Evolutionary conservation across 1,140 invertebrate species (phyloP), one percentile per base, ranked within the genome.

Genomic region (Capitella teleta): DNA sequence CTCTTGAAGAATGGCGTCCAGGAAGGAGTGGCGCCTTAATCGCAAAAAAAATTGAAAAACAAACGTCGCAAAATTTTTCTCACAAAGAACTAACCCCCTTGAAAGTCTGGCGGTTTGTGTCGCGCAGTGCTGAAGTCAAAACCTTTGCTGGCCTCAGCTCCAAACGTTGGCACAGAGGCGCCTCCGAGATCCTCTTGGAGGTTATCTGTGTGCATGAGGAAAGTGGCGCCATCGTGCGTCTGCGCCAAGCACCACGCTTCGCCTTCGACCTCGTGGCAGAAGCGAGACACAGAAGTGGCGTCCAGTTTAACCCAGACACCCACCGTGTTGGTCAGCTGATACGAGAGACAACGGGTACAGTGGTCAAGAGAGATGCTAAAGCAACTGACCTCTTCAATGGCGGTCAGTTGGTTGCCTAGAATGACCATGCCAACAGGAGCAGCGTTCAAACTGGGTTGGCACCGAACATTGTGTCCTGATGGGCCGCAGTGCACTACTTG

Each of bases 171-270:
- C 57, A 36, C 53, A 59, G 47, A 66, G 66, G 5, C 58, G 56
- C 53, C 58, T 28, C 44, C 52, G 16, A 10, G 21, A 16, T 24
- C 23, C 0, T 21, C 3, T 6, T 47, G 65, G 8, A 70, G 45
- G 12, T 77, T 74, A 2, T 66, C 63, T 49, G 79, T 79, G 30
- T 78, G 74, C 57, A 80, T 80, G 57, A 87, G 76, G 62, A 85
- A 86, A 1, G 80, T 72, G n/a, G 79, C 76, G 53, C 81, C 81
- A 46, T 79, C 78, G 46, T 77, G 77, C 38, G 79, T 80, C 21
- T 80, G 75, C 0, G 82, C 83, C 18, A 88, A 67, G 3, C 82
- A 83, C 85, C 85, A 88, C 3, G 82, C 83, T 47, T 86, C 83
- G 1, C 77, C 76, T 18, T 74, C 72, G 16, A 73, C 73, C 43